These are phyloP conservation scores for Tipula unca DNA, from an alignment of 2,888 invertebrate genomes.

Conservation along the genomic window DNA sequence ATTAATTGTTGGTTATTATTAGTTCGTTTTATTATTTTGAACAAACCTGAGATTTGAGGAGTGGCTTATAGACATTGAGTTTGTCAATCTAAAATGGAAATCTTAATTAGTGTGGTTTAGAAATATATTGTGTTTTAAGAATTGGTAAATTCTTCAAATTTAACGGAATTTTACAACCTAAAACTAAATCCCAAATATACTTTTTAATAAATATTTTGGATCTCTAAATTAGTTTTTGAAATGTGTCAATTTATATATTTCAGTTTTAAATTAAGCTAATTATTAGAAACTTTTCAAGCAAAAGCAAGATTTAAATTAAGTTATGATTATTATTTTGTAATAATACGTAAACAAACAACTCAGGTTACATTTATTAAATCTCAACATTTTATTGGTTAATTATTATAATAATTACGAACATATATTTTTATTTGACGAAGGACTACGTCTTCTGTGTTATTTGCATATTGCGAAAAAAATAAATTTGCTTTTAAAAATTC, in stretches of 20 bases:
- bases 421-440: too few relatives aligned
- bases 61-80: neutral
- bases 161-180: too few relatives aligned
- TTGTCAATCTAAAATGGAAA: neutral
- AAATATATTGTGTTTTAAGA: neutral
- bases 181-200: too few relatives aligned
- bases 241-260: neutral
- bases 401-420: too few relatives aligned
- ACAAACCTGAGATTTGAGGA: neutral
- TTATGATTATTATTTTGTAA: too few relatives aligned
- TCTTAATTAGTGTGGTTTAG: neutral
- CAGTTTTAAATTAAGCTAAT: neutral
- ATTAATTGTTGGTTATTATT: neutral
- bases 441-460: too few relatives aligned
- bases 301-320: neutral
- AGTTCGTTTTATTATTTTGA: neutral
- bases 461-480: too few relatives aligned
- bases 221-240: neutral
- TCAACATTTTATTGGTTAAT: too few relatives aligned
- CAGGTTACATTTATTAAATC: too few relatives aligned
- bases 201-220: neutral
- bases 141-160: too few relatives aligned
- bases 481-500: too few relatives aligned
- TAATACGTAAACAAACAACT: too few relatives aligned
- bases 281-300: neutral